A percentile compares a stretch with the other conserved stretches of the same genome.
These are phyloP conservation scores for Cephalophus harveyi DNA, from an alignment of 2,113 vertebrate genomes.

Conservation along the genomic window DNA sequence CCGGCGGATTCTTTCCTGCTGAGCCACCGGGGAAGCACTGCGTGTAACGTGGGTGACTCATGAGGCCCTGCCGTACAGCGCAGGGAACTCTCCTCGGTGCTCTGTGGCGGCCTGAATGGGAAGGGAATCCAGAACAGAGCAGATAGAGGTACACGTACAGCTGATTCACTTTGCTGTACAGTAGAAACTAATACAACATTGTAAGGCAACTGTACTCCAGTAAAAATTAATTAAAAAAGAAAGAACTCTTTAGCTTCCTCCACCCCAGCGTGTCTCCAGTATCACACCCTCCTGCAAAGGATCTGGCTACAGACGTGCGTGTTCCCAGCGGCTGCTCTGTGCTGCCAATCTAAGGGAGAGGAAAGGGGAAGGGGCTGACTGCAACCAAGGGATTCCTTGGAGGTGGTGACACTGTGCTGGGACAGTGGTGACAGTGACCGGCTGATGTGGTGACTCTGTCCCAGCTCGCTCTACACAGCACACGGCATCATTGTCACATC, in stretches of 20 bases:
- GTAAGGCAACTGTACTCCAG: neutral
- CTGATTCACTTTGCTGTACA: neutral
- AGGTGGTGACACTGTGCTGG: accelerated
- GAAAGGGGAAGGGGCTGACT: neutral
- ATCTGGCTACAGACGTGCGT: accelerated
- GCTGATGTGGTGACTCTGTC: neutral
- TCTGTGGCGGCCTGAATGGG: neutral
- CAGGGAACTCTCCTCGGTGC: neutral
- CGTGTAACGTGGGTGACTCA: accelerated
- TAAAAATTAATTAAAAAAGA: neutral
- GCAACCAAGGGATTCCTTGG: neutral
- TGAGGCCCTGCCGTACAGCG: neutral
- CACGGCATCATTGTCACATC: neutral
- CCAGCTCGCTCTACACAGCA: no score
- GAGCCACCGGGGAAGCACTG: neutral
- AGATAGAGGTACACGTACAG: neutral
- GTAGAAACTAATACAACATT: neutral
- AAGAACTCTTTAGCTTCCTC: neutral
- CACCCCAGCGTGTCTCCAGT: neutral
- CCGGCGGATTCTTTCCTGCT: neutral
- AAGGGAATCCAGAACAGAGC: neutral
- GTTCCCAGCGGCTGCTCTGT: neutral
- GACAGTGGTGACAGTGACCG: accelerated
- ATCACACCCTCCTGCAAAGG: neutral
- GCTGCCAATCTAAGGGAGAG: accelerated